A percentile compares a stretch with the other conserved stretches of the same genome.
Evolutionary conservation across 2,113 vertebrate genomes (phyloP).

Genomic region (Odocoileus virginianus): DNA sequence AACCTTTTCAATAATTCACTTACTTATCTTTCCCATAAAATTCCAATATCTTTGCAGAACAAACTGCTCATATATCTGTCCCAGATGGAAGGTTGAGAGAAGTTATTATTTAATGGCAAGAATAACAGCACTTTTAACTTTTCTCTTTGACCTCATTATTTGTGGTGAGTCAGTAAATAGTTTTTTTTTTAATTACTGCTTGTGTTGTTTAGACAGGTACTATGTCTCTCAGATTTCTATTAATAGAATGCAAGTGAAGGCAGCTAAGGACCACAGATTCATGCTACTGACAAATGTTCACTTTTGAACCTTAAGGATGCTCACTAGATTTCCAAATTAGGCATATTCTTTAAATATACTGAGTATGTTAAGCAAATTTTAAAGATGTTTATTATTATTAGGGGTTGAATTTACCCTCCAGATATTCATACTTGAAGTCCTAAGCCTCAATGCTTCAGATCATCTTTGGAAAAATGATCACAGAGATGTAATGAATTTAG

Average conservation of each 20-base stretch:
- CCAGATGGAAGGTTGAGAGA: not conserved
- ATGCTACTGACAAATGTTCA: not conserved
- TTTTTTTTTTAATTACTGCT: not conserved
- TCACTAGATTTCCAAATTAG: not conserved
- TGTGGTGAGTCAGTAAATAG: conserved; percentile 43
- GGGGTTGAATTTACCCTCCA: not conserved
- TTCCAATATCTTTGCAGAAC: not conserved
- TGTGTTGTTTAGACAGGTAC: conserved; percentile 4
- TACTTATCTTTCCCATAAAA: conserved; percentile 45
- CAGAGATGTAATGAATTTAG: not conserved
- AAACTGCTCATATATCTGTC: conserved; percentile 23
- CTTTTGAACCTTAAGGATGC: not conserved
- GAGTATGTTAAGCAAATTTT: not conserved
- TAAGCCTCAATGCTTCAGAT: not conserved
- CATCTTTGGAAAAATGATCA: not conserved
- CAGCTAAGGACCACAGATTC: not conserved
- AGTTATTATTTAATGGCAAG: conserved; percentile 48
- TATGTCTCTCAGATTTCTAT: not conserved
- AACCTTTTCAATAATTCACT: not conserved
- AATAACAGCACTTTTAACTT: not conserved
- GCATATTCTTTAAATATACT: not conserved
- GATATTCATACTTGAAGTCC: not conserved
- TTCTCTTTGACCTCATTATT: conserved; percentile 46
- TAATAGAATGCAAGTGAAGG: not conserved
- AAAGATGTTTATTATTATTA: not conserved